A percentile compares a stretch with the other conserved stretches of the same genome.
Evolutionary conservation across 2,113 vertebrate genomes (phyloP).

Genomic region (Gorilla gorilla): DNA sequence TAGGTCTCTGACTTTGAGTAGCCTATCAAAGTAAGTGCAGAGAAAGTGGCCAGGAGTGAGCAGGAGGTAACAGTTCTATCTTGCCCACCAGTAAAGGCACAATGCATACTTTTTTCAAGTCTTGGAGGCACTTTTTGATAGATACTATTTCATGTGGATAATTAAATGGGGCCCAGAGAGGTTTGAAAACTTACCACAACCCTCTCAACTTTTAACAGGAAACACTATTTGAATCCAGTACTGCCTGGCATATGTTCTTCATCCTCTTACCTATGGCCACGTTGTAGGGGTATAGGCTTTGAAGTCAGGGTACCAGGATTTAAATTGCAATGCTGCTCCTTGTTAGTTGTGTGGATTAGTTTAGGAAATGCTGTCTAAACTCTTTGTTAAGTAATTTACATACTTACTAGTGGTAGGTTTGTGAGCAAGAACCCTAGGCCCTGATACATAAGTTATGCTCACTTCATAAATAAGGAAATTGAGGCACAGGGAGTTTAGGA

Average conservation of each 20-base stretch:
- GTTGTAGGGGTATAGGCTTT: accelerated
- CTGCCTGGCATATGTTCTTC: accelerated
- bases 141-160: neutral
- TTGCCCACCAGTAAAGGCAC: neutral
- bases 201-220: neutral
- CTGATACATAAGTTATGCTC: neutral
- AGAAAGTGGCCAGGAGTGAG: neutral
- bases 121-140: neutral
- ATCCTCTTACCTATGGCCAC: neutral
- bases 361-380: neutral
- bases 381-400: neutral
- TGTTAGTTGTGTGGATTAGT: neutral
- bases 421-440: neutral
- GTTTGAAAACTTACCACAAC: neutral
- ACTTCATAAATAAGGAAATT: neutral
- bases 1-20: neutral
- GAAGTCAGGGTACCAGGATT: accelerated
- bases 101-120: neutral
- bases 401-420: neutral
- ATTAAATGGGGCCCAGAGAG: neutral
- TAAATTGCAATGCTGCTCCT: neutral
- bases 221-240: neutral
- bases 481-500: neutral
- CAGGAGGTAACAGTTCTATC: neutral
- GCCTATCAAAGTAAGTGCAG: neutral